Base-by-base conservation (phyloP, 2,113 vertebrate species). In the Thinocorus orbignyianus region DNA sequence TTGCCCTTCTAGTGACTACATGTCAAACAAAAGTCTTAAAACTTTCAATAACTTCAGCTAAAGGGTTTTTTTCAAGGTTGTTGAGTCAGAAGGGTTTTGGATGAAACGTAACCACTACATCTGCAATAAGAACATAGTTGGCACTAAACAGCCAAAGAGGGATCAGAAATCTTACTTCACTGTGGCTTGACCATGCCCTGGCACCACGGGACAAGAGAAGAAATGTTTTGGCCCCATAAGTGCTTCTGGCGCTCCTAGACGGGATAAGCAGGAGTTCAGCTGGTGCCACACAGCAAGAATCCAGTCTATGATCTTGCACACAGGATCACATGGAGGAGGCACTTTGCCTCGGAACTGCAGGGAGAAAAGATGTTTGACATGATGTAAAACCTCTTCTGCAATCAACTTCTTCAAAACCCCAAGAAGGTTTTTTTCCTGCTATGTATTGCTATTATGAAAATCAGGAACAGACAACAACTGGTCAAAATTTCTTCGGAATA, bases 261-360 rank as follows among this genome's bases (percentile, higher is more conserved):
- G 98, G 33, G 99, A 98, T 78, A 99, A 98, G 87, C 99, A 99
- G 65, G 98, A 98, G 86, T 99, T 99, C 84, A 99, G 98, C 96
- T 99, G 99, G 79, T 98, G 98, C 99, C 99, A 99, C 24, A 99
- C 99, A 4, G 98, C 97, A 66, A 98, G 98, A 70, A 99, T 98
- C 99, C 99, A 99, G 95, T 97, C 93, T 60, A 99, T 97, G 2
- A 96, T 96, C 89, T 97, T 98, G 96, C 98, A 98, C 66, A 98
- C 93, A 1, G 97, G 96, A 60, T 99, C 98, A 10, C 98, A 98
- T 3, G 98, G 96, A 23, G 97, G 95, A 91, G 98, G 99, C 9
- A 97, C 49, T 65, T 97, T 98, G 22, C 98, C 98, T 90, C 98
- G 97, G 97, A 98, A 98, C 99, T 99, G 92, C 15, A 97, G 82